Percentiles rank a stretch among this genome's conserved stretches.
Conservation (phyloP, 2,113 vertebrate genomes). For the Scortum barcoo region DNA sequence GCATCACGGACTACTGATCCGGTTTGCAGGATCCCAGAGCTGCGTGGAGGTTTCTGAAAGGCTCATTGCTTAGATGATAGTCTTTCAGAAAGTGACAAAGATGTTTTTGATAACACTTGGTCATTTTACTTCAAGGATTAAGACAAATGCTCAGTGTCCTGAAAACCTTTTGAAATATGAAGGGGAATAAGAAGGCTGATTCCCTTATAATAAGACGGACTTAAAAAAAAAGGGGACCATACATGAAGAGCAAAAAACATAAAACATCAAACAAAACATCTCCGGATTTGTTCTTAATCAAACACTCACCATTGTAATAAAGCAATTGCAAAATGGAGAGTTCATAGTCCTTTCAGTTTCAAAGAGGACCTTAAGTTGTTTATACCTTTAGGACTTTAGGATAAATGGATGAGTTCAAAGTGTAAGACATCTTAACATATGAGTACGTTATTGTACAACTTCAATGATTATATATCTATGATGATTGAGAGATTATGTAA, state of each 20-base stretch:
- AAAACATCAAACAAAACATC: neutral
- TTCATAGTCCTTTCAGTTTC: slow-evolving; percentile 31
- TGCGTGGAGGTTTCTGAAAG: neutral
- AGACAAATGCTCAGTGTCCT: neutral
- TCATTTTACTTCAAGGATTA: neutral
- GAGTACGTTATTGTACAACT: neutral
- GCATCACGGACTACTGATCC: slow-evolving; percentile 69
- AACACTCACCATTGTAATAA: slow-evolving; percentile 24
- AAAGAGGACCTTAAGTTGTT: neutral
- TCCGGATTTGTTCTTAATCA: slow-evolving; percentile 13
- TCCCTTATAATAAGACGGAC: neutral
- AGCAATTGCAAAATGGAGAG: slow-evolving; percentile 35
- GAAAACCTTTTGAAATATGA: neutral
- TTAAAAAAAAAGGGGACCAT: neutral
- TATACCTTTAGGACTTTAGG: neutral
- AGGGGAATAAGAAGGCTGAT: neutral
- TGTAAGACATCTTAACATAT: too few relatives aligned
- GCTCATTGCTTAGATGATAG: neutral
- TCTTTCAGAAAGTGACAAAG: neutral
- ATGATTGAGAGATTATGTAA: neutral
- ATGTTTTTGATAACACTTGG: neutral
- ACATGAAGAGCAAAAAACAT: neutral
- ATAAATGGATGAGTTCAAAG: too few relatives aligned
- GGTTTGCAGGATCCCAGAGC: neutral
- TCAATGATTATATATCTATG: neutral